phyloP scores from a whole-genome alignment of 2,888 invertebrate genomes.

The Lottia gigantea region DNA sequence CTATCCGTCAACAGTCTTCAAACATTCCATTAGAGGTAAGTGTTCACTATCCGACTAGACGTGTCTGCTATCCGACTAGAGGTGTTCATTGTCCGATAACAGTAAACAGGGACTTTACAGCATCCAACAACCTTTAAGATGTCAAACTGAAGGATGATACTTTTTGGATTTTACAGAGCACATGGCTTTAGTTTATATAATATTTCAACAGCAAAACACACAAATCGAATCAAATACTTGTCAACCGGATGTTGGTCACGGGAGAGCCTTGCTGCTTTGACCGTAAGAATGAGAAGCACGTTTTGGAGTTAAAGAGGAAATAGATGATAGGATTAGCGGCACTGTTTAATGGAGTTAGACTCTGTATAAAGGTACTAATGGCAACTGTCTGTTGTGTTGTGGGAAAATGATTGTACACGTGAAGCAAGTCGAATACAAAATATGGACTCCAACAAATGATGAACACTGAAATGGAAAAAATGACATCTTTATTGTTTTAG shows the following conservation, averaged over 20 bases:
- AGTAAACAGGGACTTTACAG: too few species aligned
- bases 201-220: too few species aligned
- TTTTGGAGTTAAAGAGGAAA: constrained; percentile 89
- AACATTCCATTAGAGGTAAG: too few species aligned
- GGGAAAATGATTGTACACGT: constrained; percentile 78
- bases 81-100: too few species aligned
- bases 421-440: constrained; percentile 89
- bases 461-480: constrained; percentile 78
- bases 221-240: background rate
- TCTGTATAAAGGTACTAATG: constrained; percentile 90
- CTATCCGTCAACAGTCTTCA: too few species aligned
- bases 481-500: too few species aligned
- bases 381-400: constrained; percentile 83
- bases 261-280: constrained; percentile 20
- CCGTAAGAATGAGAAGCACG: constrained; percentile 76
- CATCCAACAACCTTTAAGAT: too few species aligned
- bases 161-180: too few species aligned
- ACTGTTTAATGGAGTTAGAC: constrained; percentile 89
- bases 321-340: constrained; percentile 95
- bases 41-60: too few species aligned
- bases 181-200: too few species aligned
- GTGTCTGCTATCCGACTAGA: too few species aligned
- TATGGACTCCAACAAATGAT: constrained; percentile 96
- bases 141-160: too few species aligned
- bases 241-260: background rate